A percentile compares a stretch with the other conserved stretches of the same genome.
phyloP scores from a whole-genome alignment of 2,113 vertebrate genomes.

The Entomyzon cyanotis region DNA sequence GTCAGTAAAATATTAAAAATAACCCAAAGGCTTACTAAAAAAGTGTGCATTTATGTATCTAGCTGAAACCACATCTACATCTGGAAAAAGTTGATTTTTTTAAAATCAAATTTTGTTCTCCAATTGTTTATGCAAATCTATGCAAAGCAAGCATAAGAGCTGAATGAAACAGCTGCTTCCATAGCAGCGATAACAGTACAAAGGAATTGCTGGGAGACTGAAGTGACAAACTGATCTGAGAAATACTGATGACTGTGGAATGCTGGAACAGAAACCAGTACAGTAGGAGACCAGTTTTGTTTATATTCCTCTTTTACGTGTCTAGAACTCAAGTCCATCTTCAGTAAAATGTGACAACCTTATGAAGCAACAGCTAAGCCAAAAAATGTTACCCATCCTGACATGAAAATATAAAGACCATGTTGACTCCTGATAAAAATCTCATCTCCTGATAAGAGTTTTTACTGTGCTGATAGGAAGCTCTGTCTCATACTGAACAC shows the following conservation, averaged over 20 bases:
- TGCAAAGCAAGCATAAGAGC: constrained; percentile 7
- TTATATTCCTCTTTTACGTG: not conserved
- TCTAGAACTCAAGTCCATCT: not conserved
- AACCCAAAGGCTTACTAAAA: not conserved
- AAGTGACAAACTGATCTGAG: not conserved
- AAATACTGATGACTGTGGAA: not conserved
- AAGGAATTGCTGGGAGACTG: constrained; percentile 3
- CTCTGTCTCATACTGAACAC: not conserved
- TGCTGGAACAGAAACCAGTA: not conserved
- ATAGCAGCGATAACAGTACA: not conserved
- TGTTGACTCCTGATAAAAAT: not conserved
- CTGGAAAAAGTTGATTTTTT: not conserved
- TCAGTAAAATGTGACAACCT: not conserved
- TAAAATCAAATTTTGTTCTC: not conserved
- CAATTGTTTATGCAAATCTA: constrained; percentile 42
- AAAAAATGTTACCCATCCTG: not conserved
- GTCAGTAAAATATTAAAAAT: not conserved
- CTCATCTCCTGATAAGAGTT: not conserved
- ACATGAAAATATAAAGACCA: not conserved
- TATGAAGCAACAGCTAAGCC: not conserved
- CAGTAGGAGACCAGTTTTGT: not conserved
- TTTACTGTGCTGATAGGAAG: not conserved
- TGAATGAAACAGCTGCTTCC: constrained; percentile 44
- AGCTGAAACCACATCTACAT: not conserved
- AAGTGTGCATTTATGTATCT: not conserved